Evolutionary conservation across 2,113 vertebrate genomes (phyloP), one percentile per base, ranked within the genome.

Genomic region (Pangasianodon hypophthalmus): DNA sequence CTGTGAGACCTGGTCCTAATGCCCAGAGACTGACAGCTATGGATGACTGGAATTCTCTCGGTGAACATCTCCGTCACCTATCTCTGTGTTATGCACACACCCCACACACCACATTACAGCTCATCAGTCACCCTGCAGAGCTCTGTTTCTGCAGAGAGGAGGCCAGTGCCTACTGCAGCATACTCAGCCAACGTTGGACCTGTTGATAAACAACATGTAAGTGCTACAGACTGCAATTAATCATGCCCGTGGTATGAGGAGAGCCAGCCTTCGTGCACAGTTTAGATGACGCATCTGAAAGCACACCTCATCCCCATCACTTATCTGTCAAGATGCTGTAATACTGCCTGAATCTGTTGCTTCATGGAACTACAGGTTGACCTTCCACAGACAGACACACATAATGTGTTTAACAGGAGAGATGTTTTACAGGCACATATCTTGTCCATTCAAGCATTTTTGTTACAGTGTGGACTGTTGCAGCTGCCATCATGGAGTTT

Each of bases 321-420:
- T 44, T 75, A 37, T 58, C 37, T 85, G 82, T 62, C 54, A 77
- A 2, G 11, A 73, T 5, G 13, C 13, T 58, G 64, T 84, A 60
- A 71, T 44, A 58, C 32, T 56, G 13, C 44, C 18, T 19, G 82
- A 84, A 16, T 14, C 32, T 44, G 52, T 73, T 29, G 13, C 60
- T 67, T 82, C 8, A 18, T 46, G 77, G 48, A 48, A 6, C 77
- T 82, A 21, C 7, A 85, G 56, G 69, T 37, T 84, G 56, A 89
- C 85, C 77, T 67, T 26, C 16, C 50, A 52, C 80, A 81, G 62
- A 87, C 90, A 41, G 84, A 82, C 89, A 90, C 89, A 87, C 32
- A 88, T 82, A 67, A 90, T 88, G n/a, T 88, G 87, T 90, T 91
- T 89, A 69, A 87, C 85, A 18, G 21, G 26, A 29, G 46, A 37